A percentile compares a stretch with the other conserved stretches of the same genome.
Evolutionary conservation across 2,888 invertebrate species (phyloP).

Genomic region (Ommatoiulus sabulosus): DNA sequence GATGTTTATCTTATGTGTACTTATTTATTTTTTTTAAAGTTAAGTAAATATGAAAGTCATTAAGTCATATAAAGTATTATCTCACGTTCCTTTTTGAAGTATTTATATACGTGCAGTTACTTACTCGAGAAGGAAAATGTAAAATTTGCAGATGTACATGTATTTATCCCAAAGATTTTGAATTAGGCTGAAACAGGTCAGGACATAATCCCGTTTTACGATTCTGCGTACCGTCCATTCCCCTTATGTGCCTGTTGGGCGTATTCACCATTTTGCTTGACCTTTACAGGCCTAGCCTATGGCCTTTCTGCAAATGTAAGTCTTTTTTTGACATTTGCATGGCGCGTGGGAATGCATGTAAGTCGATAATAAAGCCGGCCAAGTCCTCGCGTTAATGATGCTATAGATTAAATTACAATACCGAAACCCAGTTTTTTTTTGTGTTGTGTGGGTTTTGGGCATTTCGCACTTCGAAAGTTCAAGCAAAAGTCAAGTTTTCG

Average conservation of each 20-base stretch:
- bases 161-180: too few species aligned
- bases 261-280: background rate
- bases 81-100: too few species aligned
- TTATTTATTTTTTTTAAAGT: too few species aligned
- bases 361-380: background rate
- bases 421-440: too few species aligned
- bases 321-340: background rate
- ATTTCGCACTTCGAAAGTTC: background rate
- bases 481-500: background rate
- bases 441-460: background rate
- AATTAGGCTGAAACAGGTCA: too few species aligned
- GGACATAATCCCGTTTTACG: background rate
- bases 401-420: background rate
- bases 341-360: background rate
- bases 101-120: too few species aligned
- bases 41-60: too few species aligned
- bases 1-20: too few species aligned
- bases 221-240: background rate
- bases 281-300: background rate
- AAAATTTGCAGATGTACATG: too few species aligned
- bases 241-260: background rate
- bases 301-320: background rate
- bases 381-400: background rate
- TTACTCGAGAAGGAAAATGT: too few species aligned
- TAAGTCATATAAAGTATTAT: too few species aligned